Percentiles rank a stretch among this genome's conserved stretches.
Evolutionary conservation across 2,113 vertebrate genomes (phyloP).

Genomic region (Prochilodus magdalenae): DNA sequence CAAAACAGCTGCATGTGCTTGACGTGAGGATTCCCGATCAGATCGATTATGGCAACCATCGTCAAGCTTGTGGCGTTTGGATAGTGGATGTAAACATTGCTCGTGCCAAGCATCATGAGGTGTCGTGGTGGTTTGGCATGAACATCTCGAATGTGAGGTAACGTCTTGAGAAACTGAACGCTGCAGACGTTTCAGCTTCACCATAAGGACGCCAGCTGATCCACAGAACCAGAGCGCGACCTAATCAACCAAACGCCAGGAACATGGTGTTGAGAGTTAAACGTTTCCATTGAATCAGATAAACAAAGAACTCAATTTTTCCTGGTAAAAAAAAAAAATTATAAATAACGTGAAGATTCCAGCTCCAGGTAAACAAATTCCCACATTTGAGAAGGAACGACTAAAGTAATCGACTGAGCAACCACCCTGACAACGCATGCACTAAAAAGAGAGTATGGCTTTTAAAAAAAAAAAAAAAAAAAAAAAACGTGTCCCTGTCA

Average conservation of each 20-base stretch:
- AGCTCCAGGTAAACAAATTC: slow-evolving; percentile 17
- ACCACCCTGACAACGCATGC: slow-evolving; percentile 62
- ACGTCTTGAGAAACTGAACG: not conserved
- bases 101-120: slow-evolving; percentile 21
- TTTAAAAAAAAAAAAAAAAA: too few species aligned
- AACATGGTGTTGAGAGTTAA: not conserved
- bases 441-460: slow-evolving; percentile 78
- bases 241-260: not conserved
- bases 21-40: not conserved
- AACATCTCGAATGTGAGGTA: slow-evolving; percentile 14
- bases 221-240: not conserved
- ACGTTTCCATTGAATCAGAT: not conserved
- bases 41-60: slow-evolving; percentile 7
- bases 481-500: slow-evolving; percentile 65
- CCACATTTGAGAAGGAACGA: not conserved
- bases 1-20: slow-evolving; percentile 15
- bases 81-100: slow-evolving; percentile 46
- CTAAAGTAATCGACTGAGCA: slow-evolving; percentile 49
- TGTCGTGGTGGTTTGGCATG: not conserved
- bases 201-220: not conserved
- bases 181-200: not conserved
- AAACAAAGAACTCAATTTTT: not conserved
- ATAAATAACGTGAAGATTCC: not conserved
- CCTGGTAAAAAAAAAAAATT: not conserved
- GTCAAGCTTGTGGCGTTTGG: slow-evolving; percentile 7